Base-by-base conservation (phyloP, 2,113 vertebrate genomes). In the Cyprinodon variegatus region DNA sequence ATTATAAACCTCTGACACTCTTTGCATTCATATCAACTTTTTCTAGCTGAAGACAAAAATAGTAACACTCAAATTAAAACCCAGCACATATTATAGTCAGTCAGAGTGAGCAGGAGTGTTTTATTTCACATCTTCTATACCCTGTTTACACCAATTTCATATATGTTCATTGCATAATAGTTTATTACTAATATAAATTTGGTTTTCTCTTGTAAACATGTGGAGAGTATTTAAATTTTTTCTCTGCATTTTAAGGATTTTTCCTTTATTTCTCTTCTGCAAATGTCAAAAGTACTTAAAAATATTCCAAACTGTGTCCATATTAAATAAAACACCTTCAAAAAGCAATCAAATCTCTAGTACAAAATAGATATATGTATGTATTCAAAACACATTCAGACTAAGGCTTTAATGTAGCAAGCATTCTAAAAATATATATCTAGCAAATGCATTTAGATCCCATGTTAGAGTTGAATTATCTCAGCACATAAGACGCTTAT, bases 351-450 rank as follows among this genome's bases (percentile, higher is more conserved):
- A 74, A 59, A 73, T 84, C 36, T 83, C 74, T 78, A 83, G 82
- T 87, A 14, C 79, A 65, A 22, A 12, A 89, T 87, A 87, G 72
- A 79, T 57, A 81, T 38, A 73, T 37, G 83, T 78, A 79, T 37
- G 59, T 65, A 63, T 37, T 65, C 69, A 65, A 88, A 86, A 85
- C 85, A 87, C 88, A 91, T 90, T 91, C 87, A 83, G 43, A 36
- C 20, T 66, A 70, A 46, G 61, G 65, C 70, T 78, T 69, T 81
- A n/a, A 68, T 74, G 64, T 39, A 72, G 64, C 67, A 71, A 82
- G 43, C 60, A 63, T 74, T 11, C 76, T 81, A 77, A 69, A 76
- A 81, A 72, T 37, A 38, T 64, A 79, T 79, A 70, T 70, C 70
- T 65, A 38, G 61, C n/a, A 69, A 64, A 68, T 59, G 20, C 37